Evolutionary conservation across 2,113 vertebrate species (phyloP).

Genomic region (Hippolais icterina): DNA sequence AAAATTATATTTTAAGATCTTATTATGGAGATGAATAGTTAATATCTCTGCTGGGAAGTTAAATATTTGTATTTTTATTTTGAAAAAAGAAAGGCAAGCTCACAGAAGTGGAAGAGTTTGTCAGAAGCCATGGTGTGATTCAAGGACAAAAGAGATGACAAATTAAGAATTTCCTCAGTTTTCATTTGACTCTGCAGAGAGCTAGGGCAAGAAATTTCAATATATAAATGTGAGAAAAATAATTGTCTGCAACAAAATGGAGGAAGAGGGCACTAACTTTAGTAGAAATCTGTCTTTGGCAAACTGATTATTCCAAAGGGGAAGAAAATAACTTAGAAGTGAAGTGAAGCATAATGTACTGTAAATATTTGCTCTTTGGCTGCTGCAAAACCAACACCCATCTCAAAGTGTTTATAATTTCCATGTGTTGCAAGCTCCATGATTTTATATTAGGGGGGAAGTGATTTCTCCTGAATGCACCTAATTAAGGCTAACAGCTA

Average conservation of each 20-base stretch:
- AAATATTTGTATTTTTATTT: not conserved
- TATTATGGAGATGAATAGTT: not conserved
- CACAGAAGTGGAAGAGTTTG: not conserved
- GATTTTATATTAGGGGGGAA: constrained; percentile 43
- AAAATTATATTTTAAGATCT: not conserved
- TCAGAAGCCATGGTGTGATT: not conserved
- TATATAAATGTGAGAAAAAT: not conserved
- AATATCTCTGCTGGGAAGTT: not conserved
- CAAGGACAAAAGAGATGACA: not conserved
- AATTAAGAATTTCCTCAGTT: not conserved
- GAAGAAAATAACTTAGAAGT: constrained; percentile 52
- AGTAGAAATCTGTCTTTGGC: constrained; percentile 1
- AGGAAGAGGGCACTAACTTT: not conserved
- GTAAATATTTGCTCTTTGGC: constrained; percentile 62
- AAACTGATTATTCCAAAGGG: constrained; percentile 34
- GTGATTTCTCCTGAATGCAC: constrained; percentile 35
- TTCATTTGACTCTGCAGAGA: not conserved
- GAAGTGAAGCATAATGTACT: constrained; percentile 12
- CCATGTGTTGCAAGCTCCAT: not conserved
- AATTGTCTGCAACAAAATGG: not conserved
- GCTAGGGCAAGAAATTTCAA: not conserved
- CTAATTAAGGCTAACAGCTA: constrained; percentile 54
- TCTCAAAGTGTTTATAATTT: constrained; percentile 66
- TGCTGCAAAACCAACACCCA: constrained; percentile 49
- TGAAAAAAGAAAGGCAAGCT: not conserved